Evolutionary conservation across 2,888 invertebrate genomes (phyloP).

Genomic region (Scaptodrosophila latifasciaeformis): DNA sequence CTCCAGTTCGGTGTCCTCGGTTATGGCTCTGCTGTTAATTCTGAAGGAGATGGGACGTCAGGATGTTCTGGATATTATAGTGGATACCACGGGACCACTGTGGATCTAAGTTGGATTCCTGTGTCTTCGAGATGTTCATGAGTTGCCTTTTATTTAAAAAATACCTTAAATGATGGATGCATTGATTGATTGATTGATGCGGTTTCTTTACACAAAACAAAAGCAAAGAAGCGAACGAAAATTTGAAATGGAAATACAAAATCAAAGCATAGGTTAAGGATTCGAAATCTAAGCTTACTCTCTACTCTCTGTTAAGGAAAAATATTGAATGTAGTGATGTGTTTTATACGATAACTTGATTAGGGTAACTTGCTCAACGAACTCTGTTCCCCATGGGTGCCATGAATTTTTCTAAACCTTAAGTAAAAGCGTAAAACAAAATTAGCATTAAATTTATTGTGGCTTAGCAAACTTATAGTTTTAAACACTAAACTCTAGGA

Average conservation of each 20-base stretch:
- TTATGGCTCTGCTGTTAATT: conserved; percentile 66
- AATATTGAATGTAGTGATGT: conserved; percentile 34
- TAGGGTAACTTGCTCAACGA: conserved; percentile 57
- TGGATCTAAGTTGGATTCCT: conserved; percentile 64
- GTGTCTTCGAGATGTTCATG: conserved; percentile 45
- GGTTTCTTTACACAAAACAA: conserved; percentile 21
- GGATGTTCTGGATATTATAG: conserved; percentile 72
- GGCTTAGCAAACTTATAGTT: conserved; percentile 68
- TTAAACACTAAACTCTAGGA: conserved; percentile 52
- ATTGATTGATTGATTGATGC: conserved; percentile 11
- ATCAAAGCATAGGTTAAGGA: conserved; percentile 54
- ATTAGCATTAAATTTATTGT: conserved; percentile 54
- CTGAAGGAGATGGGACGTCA: conserved; percentile 73
- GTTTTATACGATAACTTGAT: no score
- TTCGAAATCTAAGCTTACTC: neutral
- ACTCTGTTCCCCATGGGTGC: conserved; percentile 66
- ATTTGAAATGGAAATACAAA: conserved; percentile 30
- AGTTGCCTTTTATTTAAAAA: conserved; percentile 71
- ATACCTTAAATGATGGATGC: conserved; percentile 37
- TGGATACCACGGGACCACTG: conserved; percentile 71
- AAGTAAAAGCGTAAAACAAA: neutral
- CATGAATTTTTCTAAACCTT: conserved; percentile 59
- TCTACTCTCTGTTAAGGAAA: no score
- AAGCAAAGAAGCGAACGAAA: conserved; percentile 28
- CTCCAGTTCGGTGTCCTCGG: conserved; percentile 56